Evolutionary conservation across 2,113 vertebrate species (phyloP), one percentile per base, ranked within the genome.

Genomic region (Mustelus asterias): DNA sequence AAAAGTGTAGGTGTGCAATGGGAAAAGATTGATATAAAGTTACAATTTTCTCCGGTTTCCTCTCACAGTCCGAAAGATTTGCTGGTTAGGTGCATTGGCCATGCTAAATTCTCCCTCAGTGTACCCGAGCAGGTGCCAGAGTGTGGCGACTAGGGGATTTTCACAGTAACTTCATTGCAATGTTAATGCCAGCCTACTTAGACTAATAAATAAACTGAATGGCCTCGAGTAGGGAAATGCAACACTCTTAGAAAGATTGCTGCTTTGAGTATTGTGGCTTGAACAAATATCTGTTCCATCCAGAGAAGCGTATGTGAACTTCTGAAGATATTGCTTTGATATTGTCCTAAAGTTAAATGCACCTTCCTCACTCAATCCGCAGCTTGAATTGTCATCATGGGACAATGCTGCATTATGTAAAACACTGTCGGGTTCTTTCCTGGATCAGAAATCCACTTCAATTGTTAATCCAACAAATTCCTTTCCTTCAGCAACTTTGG

Each of bases 321-420:
- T 65, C 10, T 7, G 60, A n/a, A 67, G n/a, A 37, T 37, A 65
- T 37, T 93, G 58, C 89, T 93, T 93, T 93, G 60, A 92, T 9
- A 65, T 65, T n/a, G 63, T 65, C 65, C 89, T 93, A 37, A 63
- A 67, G 33, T 93, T 93, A 65, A 14, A 3, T 65, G n/a, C 89
- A 63, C 18, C n/a, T 8, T 8, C n/a, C 60, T 93, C 89, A 37
- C n/a, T 93, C 60, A 37, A 65, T 92, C 9, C 65, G 60, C 89
- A 92, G 60, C 89, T 92, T 92, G 29, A 92, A 65, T 65, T 92
- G 89, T 65, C 89, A 65, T 93, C 14, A 37, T 65, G 89, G 89
- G n/a, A 65, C 67, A 65, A 93, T 44, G 11, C 24, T 72, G 24
- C 41, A 72, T 44, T 26, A 16, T 24, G 37, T 48, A 69, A 72